Evolutionary conservation across 1,140 invertebrate genomes (phyloP), one percentile per base, ranked within the genome.

Genomic region (Drosophila repletoides): DNA sequence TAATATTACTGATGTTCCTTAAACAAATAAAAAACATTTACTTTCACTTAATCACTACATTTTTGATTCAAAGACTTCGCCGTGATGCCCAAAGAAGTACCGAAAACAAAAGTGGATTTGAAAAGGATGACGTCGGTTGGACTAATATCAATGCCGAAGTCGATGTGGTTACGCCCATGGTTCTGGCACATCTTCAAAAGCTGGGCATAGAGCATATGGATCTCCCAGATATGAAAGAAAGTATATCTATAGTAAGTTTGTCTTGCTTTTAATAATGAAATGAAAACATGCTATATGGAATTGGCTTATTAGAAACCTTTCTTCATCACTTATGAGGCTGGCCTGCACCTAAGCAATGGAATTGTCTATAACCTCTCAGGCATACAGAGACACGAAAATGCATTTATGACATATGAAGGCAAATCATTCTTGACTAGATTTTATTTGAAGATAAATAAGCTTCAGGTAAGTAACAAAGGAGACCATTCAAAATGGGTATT

Each of bases 61-160:
- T 43, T 58, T 48, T 19, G 7, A 6, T 9, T 17, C 40, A 21
- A 40, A 72, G 72, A 49, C 5, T 29, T 15, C 48, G 24, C 3
- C 36, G 26, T 4, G 21, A 51, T 45, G 36, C 15, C 9, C 15
- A 46, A 7, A 63, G 41, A 4, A 41, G 2, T 7, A 15, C 24
- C 1, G n/a, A 22, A 19, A 34, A 43, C 3, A 24, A 19, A 9
- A 67, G 45, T 15, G 40, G 43, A 6, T 65, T 79, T 29, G 64
- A 63, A 2, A 49, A 76, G 15, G 53, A 69, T n/a, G 60, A 70
- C 24, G 41, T 71, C 9, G 75, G 72, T 4, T 89, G 87, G 88
- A 81, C 87, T 0, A 86, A 70, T 40, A 88, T 89, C 6, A 88
- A 89, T 45, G 83, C 76, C 21, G 79, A 89, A 21, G 88, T 89